phyloP scores from a whole-genome alignment of 2,797 vertebrate genomes.

The Echiichthys vipera region DNA sequence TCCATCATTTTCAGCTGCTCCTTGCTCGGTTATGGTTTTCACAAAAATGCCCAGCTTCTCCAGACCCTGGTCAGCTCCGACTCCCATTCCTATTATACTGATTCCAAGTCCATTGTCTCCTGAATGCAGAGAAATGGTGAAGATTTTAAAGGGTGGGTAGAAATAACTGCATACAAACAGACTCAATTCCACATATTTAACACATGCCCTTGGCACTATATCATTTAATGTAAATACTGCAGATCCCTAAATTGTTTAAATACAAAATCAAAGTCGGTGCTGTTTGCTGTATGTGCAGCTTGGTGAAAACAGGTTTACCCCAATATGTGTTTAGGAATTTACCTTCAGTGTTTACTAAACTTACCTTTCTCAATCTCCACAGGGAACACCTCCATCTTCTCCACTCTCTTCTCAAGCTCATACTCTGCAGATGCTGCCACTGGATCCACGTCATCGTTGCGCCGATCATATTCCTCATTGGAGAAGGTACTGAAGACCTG shows the following conservation, averaged over 20 bases:
- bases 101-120: conserved; percentile 94
- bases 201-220: neutral
- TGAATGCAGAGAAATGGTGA: conserved; percentile 53
- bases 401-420: conserved; percentile 94
- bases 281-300: neutral
- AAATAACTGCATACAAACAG: neutral
- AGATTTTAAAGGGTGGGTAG: neutral
- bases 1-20: conserved; percentile 91
- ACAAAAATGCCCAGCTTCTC: conserved; percentile 96
- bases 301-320: neutral
- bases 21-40: conserved; percentile 93
- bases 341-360: neutral
- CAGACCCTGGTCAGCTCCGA: conserved; percentile 93
- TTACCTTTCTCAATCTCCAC: conserved; percentile 91
- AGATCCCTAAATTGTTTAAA: neutral
- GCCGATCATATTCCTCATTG: conserved; percentile 94
- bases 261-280: neutral
- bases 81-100: conserved; percentile 96
- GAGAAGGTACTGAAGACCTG: conserved; percentile 94
- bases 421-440: conserved; percentile 94
- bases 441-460: conserved; percentile 95
- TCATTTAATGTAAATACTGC: neutral
- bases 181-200: neutral
- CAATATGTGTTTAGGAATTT: neutral
- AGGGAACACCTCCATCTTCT: conserved; percentile 96